These are phyloP conservation scores for Vandiemenella viatica DNA, from an alignment of 2,888 invertebrate genomes.

Conservation along the genomic window DNA sequence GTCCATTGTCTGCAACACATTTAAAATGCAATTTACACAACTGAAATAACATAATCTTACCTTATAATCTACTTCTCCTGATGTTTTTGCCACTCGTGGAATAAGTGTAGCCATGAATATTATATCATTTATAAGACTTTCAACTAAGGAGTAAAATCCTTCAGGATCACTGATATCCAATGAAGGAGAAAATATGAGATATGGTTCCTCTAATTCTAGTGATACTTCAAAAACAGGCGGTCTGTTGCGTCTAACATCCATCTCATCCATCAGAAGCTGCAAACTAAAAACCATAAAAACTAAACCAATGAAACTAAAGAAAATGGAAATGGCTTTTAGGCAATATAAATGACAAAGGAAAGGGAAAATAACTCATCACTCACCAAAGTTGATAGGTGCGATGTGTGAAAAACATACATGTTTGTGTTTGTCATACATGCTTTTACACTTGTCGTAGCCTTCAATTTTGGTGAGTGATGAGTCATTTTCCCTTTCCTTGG, in stretches of 20 bases:
- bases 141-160: conserved; percentile 48
- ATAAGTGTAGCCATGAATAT: conserved; percentile 58
- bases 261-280: conserved; percentile 43
- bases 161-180: conserved; percentile 47
- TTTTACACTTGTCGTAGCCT: too few relatives aligned
- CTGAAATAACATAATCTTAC: background rate
- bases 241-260: conserved; percentile 28
- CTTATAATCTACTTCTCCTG: background rate
- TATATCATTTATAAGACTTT: conserved; percentile 53
- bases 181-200: conserved; percentile 58
- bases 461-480: too few relatives aligned
- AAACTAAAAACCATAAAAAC: conserved; percentile 33
- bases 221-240: conserved; percentile 29
- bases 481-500: too few relatives aligned
- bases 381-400: too few relatives aligned
- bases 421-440: too few relatives aligned
- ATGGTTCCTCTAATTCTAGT: conserved; percentile 55
- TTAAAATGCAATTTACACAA: too few relatives aligned
- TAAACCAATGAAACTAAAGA: too few relatives aligned
- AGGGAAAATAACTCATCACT: too few relatives aligned
- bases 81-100: conserved; percentile 37
- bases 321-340: too few relatives aligned
- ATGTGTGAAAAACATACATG: too few relatives aligned
- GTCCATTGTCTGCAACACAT: too few relatives aligned
- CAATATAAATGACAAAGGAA: too few relatives aligned